Conservation (phyloP, 1,140 invertebrate species). For the Hypothenemus hampei region DNA sequence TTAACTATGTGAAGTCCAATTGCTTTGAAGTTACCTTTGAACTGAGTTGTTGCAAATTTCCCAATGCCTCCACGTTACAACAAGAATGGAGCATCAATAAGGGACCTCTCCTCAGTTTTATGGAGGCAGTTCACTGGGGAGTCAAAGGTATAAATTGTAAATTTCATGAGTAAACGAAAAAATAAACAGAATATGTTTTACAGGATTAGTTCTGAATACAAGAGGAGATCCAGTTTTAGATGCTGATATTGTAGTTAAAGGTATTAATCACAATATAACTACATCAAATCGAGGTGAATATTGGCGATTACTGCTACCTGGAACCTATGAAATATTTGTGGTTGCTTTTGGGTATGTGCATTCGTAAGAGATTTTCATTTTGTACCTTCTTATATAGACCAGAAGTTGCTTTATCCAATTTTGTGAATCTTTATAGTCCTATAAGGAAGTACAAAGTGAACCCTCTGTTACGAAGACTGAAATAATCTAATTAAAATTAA, state of each 20-base stretch:
- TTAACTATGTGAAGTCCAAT: constrained; percentile 93
- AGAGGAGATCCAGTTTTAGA: constrained; percentile 55
- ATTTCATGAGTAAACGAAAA: background rate
- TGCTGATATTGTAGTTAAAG: constrained; percentile 65
- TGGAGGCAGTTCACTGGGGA: constrained; percentile 82
- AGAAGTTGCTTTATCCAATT: no score
- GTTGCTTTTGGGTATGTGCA: constrained; percentile 65
- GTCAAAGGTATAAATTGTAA: constrained; percentile 54
- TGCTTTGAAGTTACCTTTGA: constrained; percentile 97
- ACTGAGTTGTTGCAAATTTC: constrained; percentile 94
- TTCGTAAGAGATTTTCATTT: no score
- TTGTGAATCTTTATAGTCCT: no score
- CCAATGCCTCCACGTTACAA: constrained; percentile 61
- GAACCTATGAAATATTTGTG: constrained; percentile 68
- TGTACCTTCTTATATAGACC: no score
- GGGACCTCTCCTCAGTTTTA: constrained; percentile 73
- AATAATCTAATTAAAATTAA: constrained; percentile 6
- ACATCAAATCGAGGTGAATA: constrained; percentile 77
- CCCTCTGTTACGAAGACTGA: no score
- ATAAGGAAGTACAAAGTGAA: no score
- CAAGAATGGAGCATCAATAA: constrained; percentile 85
- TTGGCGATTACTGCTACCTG: constrained; percentile 80
- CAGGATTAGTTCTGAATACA: constrained; percentile 48
- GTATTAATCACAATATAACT: constrained; percentile 67
- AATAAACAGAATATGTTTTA: background rate